Conservation (phyloP, 2,888 invertebrate genomes). For the Nomada hirtipes region DNA sequence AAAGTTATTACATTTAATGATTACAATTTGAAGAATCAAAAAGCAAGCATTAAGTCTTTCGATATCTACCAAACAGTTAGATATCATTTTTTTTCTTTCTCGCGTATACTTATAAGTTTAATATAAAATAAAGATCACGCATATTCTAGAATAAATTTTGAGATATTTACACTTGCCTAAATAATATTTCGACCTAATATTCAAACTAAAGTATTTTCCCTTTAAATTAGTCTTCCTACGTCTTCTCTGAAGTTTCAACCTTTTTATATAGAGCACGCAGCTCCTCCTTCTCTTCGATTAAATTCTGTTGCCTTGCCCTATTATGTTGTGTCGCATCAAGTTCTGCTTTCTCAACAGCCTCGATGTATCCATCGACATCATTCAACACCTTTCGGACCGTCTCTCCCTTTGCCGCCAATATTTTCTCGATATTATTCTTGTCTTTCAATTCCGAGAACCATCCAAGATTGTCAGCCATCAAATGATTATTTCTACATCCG, state of each 20-base stretch:
- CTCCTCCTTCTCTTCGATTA: conserved; percentile 12
- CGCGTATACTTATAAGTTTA: conserved; percentile 32
- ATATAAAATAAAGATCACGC: conserved; percentile 23
- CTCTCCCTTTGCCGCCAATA: conserved; percentile 95
- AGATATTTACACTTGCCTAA: conserved; percentile 33
- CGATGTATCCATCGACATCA: conserved; percentile 85
- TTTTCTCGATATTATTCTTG: conserved; percentile 95
- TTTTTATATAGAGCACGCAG: conserved; percentile 18
- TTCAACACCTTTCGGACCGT: conserved; percentile 86
- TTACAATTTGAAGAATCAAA: conserved; percentile 27
- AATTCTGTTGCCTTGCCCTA: conserved; percentile 56
- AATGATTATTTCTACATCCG: conserved; percentile 94
- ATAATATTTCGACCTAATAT: background rate
- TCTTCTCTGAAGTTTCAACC: conserved; percentile 20
- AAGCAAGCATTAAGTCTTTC: conserved; percentile 28
- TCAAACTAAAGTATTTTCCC: background rate
- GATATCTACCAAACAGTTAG: conserved; percentile 35
- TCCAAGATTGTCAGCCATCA: conserved; percentile 97
- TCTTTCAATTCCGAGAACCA: conserved; percentile 94
- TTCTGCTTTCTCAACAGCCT: conserved; percentile 74
- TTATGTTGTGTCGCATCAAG: conserved; percentile 15
- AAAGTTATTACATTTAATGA: conserved; percentile 12
- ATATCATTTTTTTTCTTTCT: conserved; percentile 31
- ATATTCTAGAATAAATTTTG: conserved; percentile 59
- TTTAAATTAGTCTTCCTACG: background rate